phyloP scores from a whole-genome alignment of 2,797 vertebrate genomes.

The Oreochromis grahami region DNA sequence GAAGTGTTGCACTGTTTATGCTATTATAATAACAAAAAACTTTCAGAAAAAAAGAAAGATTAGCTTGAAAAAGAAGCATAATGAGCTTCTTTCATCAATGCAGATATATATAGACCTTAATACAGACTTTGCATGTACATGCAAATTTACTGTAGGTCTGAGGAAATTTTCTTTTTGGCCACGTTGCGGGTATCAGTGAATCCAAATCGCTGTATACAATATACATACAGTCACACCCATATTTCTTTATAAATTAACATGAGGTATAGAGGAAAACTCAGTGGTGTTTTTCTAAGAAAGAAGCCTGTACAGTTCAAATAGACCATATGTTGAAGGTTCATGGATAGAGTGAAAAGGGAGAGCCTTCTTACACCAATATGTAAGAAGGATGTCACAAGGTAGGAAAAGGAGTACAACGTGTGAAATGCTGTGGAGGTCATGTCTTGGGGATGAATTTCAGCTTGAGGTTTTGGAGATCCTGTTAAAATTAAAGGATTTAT shows the following conservation, averaged over 20 bases:
- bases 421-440: not conserved
- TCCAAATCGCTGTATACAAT: not conserved
- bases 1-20: not conserved
- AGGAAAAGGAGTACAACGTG: accelerated
- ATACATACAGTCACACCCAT: not conserved
- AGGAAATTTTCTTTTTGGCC: accelerated
- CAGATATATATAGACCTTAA: not conserved
- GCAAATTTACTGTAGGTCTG: not conserved
- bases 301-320: not conserved
- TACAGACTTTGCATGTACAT: not conserved
- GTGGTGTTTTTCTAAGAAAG: not conserved
- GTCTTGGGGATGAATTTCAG: not conserved
- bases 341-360: not conserved
- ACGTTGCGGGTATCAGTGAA: accelerated
- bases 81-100: not conserved
- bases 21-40: not conserved
- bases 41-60: not conserved
- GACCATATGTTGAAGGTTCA: not conserved
- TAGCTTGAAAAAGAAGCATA: not conserved
- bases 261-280: not conserved
- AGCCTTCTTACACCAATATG: not conserved
- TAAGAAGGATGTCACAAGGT: not conserved
- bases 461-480: not conserved
- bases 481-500: accelerated
- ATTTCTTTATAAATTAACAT: not conserved